A percentile compares a stretch with the other conserved stretches of the same genome.
Evolutionary conservation across 2,113 vertebrate species (phyloP).

Genomic region (Megalops atlanticus): DNA sequence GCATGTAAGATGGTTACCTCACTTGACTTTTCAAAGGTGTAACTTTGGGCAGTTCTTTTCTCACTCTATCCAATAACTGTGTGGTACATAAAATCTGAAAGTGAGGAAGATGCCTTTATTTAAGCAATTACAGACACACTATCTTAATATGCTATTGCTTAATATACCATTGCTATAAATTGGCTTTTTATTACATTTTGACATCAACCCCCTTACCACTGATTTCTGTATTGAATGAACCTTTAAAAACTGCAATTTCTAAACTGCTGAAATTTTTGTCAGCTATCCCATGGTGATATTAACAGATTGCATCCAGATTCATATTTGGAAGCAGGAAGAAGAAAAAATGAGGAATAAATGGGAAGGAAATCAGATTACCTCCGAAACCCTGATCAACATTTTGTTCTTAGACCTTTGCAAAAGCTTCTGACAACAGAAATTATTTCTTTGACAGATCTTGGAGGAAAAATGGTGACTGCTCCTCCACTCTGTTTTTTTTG

Average conservation of each 20-base stretch:
- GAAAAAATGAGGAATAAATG: constrained; percentile 25
- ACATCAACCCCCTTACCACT: too few species aligned
- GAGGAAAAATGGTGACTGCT: constrained; percentile 46
- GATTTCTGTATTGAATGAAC: neutral
- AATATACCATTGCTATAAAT: too few species aligned
- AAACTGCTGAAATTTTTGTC: neutral
- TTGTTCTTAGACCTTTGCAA: constrained; percentile 21
- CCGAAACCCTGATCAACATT: constrained; percentile 42
- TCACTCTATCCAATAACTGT: too few species aligned
- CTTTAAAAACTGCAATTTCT: neutral
- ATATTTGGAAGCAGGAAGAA: constrained; percentile 15
- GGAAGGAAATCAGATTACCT: constrained; percentile 15
- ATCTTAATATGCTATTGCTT: too few species aligned
- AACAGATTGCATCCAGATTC: neutral
- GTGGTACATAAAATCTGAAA: neutral
- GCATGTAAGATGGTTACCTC: neutral
- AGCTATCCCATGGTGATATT: neutral
- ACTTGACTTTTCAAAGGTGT: neutral
- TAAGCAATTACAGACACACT: too few species aligned
- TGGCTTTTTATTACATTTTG: too few species aligned
- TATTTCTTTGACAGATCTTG: constrained; percentile 50
- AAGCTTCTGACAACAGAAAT: constrained; percentile 42
- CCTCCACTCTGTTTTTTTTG: constrained; percentile 43
- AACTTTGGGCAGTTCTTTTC: too few species aligned
- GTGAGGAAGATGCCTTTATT: neutral